Conservation (phyloP, 2,113 vertebrate species). For the Lipophrys pholis region DNA sequence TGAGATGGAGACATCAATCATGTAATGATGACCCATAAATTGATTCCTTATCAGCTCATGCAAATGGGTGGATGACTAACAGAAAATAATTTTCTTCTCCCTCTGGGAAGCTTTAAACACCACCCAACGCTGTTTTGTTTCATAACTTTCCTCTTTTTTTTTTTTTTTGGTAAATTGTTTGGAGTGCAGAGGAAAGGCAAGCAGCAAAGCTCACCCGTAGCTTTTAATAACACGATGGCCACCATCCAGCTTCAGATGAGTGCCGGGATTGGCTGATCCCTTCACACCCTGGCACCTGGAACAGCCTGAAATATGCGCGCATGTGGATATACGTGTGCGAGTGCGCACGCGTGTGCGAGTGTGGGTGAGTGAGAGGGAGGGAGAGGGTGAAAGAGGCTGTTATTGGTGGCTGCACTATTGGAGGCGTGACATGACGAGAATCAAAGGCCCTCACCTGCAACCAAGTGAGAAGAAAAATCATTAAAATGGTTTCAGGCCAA, state of each 20-base stretch:
- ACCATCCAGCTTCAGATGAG: slow-evolving; percentile 90
- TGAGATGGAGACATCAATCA: slow-evolving; percentile 70
- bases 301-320: slow-evolving; percentile 77
- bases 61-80: slow-evolving; percentile 46
- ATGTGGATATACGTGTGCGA: too few relatives aligned
- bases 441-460: slow-evolving; percentile 89
- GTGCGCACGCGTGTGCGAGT: slow-evolving; percentile 31
- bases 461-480: slow-evolving; percentile 86
- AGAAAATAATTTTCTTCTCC: slow-evolving; percentile 1
- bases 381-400: slow-evolving; percentile 47
- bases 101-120: slow-evolving; percentile 40
- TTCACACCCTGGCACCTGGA: slow-evolving; percentile 91
- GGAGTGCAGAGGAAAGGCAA: slow-evolving; percentile 68
- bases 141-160: slow-evolving; percentile 38
- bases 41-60: slow-evolving; percentile 64
- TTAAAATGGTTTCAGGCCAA: slow-evolving; percentile 91
- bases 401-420: slow-evolving; percentile 78
- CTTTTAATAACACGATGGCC: slow-evolving; percentile 96
- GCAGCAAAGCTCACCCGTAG: slow-evolving; percentile 87
- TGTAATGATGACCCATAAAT: slow-evolving; percentile 50
- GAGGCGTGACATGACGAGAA: slow-evolving; percentile 88
- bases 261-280: slow-evolving; percentile 88
- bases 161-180: slow-evolving; percentile 66
- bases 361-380: slow-evolving; percentile 40
- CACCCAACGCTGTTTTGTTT: slow-evolving; percentile 52